Base-by-base conservation (phyloP, 2,113 vertebrate genomes). In the Regulus satrapa region DNA sequence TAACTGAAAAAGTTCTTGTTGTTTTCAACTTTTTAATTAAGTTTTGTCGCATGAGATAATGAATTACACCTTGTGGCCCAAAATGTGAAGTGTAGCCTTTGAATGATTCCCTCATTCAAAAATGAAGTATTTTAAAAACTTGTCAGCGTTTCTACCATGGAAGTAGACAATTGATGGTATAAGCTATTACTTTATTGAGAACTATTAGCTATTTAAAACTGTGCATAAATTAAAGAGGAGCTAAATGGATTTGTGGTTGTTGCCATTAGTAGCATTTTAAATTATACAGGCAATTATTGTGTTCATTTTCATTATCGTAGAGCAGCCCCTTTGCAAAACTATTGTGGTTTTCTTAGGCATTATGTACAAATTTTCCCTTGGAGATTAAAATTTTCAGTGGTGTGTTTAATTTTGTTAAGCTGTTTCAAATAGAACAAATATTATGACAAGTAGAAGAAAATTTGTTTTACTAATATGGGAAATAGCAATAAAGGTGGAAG, bases 231-330 rank as follows among this genome's bases (percentile, higher is more conserved):
- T 97, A 98, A 97, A 98, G 94, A 97, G 97, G 94, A 95, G 95
- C 97, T 98, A 98, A 98, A 98, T 98, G 98, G 97, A 94, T 97
- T 97, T 98, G 96, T 77, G 64, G 97, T 97, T 91, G 95, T 97
- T 97, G 97, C 96, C 97, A 97, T 98, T 98, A 98, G 97, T 94
- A 96, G 97, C 98, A 94, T 98, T 98, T 98, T 97, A 98, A 97
- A 98, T 98, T 98, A 97, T 97, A 97, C 93, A 97, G 97, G 97
- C 98, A 98, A 97, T 98, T 98, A 98, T 95, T 97, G 97, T 96
- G 93, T 94, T 98, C 98, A 97, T 98, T 98, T 94, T 98, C 98
- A 98, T 98, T 98, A 97, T 92, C 64, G 29, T 88, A 91, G 95
- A 97, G 95, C 95, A 97, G 78, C 91, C 97, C 97, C 93, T 97